These are phyloP conservation scores for Gastrophysa polygoni DNA, from an alignment of 2,888 invertebrate genomes.

Conservation along the genomic window DNA sequence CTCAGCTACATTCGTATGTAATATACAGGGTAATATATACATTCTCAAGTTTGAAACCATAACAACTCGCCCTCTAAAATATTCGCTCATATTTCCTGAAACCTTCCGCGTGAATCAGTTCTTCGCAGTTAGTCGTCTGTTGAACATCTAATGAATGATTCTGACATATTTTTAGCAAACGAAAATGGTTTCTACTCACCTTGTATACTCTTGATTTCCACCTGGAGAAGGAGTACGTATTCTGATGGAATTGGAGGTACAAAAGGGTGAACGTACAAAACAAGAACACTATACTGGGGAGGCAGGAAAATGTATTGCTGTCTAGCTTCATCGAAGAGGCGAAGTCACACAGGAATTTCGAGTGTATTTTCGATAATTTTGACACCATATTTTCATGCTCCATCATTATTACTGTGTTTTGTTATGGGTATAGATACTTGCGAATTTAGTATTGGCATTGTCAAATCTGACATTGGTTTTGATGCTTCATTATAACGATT, in stretches of 20 bases:
- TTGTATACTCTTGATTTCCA: conserved; percentile 43
- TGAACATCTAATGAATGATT: no score
- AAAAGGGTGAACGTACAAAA: conserved; percentile 39
- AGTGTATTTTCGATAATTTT: conserved; percentile 25
- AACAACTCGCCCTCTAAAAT: no score
- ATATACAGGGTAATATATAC: no score
- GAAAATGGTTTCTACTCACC: conserved; percentile 39
- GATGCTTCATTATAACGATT: no score
- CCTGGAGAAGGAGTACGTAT: conserved; percentile 34
- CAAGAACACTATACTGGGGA: conserved; percentile 44
- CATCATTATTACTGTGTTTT: neutral
- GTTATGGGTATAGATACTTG: neutral
- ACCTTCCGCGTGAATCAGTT: no score
- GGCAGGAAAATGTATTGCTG: conserved; percentile 32
- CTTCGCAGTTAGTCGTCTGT: no score
- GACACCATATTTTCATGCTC: neutral
- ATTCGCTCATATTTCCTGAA: no score
- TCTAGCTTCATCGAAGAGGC: conserved; percentile 35
- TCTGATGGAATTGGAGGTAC: conserved; percentile 40
- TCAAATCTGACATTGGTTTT: no score
- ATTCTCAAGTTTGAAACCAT: no score
- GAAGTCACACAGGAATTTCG: conserved; percentile 38
- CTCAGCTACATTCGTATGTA: no score
- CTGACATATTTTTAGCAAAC: neutral
- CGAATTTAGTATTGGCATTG: neutral